Conservation (phyloP, 2,113 vertebrate species). For the Leptosomus discolor region DNA sequence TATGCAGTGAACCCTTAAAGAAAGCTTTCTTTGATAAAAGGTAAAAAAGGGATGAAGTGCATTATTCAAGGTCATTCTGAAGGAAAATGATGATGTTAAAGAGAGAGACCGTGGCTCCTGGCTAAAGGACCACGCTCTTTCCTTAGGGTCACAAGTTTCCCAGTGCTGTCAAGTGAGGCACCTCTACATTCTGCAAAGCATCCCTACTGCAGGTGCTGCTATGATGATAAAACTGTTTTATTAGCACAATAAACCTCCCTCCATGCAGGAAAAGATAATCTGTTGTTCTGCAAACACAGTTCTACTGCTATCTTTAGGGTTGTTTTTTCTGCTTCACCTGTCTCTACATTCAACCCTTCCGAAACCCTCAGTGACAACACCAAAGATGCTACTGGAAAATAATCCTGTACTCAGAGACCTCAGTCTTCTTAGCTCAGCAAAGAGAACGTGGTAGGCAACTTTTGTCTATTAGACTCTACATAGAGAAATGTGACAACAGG, state of each 20-base stretch:
- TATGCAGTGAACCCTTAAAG: background rate
- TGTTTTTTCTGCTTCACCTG: background rate
- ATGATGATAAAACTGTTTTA: background rate
- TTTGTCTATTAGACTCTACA: background rate
- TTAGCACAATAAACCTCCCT: background rate
- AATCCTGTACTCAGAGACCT: background rate
- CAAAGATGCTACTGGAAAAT: background rate
- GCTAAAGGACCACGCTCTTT: background rate
- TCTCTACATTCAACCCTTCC: background rate
- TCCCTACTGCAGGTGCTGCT: background rate
- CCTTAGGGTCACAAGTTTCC: background rate
- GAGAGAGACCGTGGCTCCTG: background rate
- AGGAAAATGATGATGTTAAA: background rate
- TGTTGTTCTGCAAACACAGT: background rate
- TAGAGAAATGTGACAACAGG: background rate
- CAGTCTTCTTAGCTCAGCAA: background rate
- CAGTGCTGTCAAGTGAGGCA: background rate
- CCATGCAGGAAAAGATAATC: rapidly evolving
- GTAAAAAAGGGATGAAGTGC: background rate
- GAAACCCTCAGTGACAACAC: background rate
- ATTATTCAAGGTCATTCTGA: background rate
- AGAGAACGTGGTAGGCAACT: background rate
- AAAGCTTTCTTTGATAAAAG: background rate
- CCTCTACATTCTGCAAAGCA: background rate
- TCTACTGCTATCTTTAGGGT: rapidly evolving